Evolutionary conservation across 2,888 invertebrate genomes (phyloP).

Genomic region (Mimumesa dahlbomi): DNA sequence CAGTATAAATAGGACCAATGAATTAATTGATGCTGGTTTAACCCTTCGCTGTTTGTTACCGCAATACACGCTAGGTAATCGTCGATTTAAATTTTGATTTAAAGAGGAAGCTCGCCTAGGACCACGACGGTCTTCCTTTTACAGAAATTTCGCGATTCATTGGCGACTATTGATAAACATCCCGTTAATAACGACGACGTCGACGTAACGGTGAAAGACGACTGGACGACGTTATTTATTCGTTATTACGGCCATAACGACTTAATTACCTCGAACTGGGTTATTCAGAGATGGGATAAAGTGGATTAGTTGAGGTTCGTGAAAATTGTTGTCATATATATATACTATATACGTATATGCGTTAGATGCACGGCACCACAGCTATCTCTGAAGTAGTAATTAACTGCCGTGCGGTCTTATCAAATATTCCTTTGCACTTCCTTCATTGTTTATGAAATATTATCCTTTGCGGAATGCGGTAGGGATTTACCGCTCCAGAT

Average conservation of each 20-base stretch:
- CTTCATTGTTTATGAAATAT: conserved; percentile 24
- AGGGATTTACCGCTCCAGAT: not conserved
- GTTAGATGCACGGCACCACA: conserved; percentile 2
- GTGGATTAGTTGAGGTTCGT: conserved; percentile 24
- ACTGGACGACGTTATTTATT: conserved; percentile 28
- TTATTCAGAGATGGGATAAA: conserved; percentile 29
- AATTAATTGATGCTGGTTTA: conserved; percentile 52
- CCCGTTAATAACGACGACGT: not conserved
- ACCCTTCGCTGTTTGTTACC: conserved; percentile 38
- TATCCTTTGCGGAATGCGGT: conserved; percentile 8
- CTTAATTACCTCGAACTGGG: conserved; percentile 27
- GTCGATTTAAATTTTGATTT: conserved; percentile 36
- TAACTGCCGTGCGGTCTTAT: conserved; percentile 35
- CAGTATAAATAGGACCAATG: conserved; percentile 47
- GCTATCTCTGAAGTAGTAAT: conserved; percentile 31
- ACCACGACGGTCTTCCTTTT: too few species aligned
- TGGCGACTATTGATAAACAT: too few species aligned
- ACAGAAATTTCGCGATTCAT: not conserved
- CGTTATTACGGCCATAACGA: conserved; percentile 19
- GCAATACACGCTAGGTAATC: conserved; percentile 26
- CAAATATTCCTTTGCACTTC: conserved; percentile 34
- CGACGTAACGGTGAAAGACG: not conserved
- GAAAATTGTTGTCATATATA: conserved; percentile 44
- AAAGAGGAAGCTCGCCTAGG: conserved; percentile 40
- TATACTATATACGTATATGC: not conserved